These are phyloP conservation scores for Thunnus thynnus DNA, from an alignment of 2,113 vertebrate species.

Conservation along the genomic window DNA sequence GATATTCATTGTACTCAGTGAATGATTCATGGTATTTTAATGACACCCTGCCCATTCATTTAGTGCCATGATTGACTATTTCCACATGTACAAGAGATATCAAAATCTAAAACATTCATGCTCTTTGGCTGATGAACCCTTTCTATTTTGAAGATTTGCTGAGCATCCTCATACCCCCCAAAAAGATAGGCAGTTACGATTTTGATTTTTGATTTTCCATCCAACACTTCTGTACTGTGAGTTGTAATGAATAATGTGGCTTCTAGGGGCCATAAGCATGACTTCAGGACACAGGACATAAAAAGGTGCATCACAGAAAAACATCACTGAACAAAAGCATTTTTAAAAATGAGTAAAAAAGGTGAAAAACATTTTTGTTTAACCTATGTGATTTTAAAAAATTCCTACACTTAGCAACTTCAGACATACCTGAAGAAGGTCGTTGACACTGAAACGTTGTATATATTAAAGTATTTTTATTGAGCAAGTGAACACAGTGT, in stretches of 20 bases:
- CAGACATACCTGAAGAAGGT: too few relatives aligned
- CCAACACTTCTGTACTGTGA: neutral
- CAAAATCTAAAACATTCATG: neutral
- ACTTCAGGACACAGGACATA: neutral
- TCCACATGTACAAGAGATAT: neutral
- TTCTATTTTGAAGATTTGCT: neutral
- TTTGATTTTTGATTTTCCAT: neutral
- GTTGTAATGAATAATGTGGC: neutral
- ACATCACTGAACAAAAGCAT: neutral
- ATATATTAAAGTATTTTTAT: too few relatives aligned
- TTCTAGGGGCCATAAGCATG: neutral
- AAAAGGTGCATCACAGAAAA: neutral
- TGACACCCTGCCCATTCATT: neutral
- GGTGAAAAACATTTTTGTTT: neutral
- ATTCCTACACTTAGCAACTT: too few relatives aligned
- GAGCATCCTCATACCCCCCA: neutral
- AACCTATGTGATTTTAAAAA: neutral
- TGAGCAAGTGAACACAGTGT: too few relatives aligned
- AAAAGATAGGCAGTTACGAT: neutral
- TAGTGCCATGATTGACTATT: neutral
- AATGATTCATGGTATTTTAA: slow-evolving; percentile 1
- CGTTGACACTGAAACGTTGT: too few relatives aligned
- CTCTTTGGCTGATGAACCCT: neutral
- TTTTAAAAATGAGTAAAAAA: neutral
- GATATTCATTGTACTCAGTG: neutral